Base-by-base conservation (phyloP, 2,113 vertebrate genomes). In the Spheniscus mendiculus region DNA sequence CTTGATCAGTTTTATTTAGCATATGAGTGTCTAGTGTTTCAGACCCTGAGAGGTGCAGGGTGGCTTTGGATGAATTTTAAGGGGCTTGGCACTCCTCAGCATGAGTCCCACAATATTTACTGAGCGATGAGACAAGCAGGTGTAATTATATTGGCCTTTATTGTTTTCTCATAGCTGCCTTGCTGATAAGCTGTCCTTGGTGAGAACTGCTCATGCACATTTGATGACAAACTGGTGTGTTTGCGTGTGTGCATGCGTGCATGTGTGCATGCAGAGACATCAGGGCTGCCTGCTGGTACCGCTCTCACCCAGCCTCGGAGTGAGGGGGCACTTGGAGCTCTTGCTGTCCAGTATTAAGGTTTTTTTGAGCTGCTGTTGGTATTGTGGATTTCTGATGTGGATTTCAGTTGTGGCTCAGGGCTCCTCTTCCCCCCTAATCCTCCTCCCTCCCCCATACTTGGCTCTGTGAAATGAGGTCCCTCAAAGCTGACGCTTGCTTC, bases 211-310 rank as follows among this genome's bases (percentile, higher is more conserved):
- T 88, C 88, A 40, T 0, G 5, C 49, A 67, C 58, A 26, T 27
- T 52, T 0, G 2, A 44, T 52, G 65, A 85, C 3, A 2, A 69
- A 16, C 18, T 2, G 0, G 26, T 0, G 0, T 4, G 2, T 49
- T 30, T 34, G 49, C 14, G 1, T 10, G 59, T 2, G 4, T 62
- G 11, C 9, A 38, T 29, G 47, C 2, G 10, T 4, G 22, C 65
- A 11, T 8, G 38, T 0, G 8, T 4, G 55, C 20, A 18, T 1
- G 2, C 19, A 34, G 13, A 56, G 47, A n/a, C 45, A 38, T 29
- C 62, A 16, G 56, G 42, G 77, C 61, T 85, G 56, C 72, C 69
- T 7, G 1, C 86, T 47, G 38, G 36, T 4, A 10, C 20, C 3
- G 2, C 3, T 25, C 25, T 50, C 19, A 61, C 32, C 16, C 86